Evolutionary conservation across 2,113 vertebrate genomes (phyloP), one percentile per base, ranked within the genome.

Genomic region (Pao palembangensis): DNA sequence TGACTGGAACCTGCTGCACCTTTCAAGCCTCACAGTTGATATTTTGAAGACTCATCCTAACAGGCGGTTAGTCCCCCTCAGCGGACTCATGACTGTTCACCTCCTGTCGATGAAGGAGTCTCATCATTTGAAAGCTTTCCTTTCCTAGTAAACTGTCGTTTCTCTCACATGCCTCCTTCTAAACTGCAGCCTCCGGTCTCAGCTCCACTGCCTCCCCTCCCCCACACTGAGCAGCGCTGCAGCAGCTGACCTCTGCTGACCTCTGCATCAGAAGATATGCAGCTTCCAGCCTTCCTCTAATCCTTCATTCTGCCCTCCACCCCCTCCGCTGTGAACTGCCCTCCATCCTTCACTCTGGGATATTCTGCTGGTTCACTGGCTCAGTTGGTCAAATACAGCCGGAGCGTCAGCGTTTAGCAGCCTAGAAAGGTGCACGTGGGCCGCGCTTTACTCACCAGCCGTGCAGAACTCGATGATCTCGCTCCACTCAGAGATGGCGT

Each of bases 391-490:
- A 17, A 54, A 21, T 8, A 42, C 47, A 59, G 47, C 56, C 25
- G 25, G 46, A 68, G 34, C 18, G 42, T 38, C 51, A 23, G 12
- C 43, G 43, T 11, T 11, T 2, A 44, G 43, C 18, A 41, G 19
- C 25, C 19, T 10, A 18, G 58, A 17, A 13, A 70, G 51, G 34
- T 13, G 11, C 19, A 42, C 6, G 38, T 14, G 19, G 8, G 28
- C 25, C 10, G 28, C 17, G 1, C 6, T 5, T 55, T 55, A 57
- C 79, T 91, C 89, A 98, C 97, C 97, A 76, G 93, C 97, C 53
- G 96, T 99, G 86, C 96, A 99, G 79, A 99, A 99, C 87, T 99
- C 96, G 17, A 99, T 92, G 83, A 99, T 98, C 81, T 98, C 95
- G 14, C 97, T 99, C 97, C 97, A 99, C 82, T 99, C 96, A 0